Conservation (phyloP, 2,797 vertebrate genomes). For the Aldrovandia affinis region DNA sequence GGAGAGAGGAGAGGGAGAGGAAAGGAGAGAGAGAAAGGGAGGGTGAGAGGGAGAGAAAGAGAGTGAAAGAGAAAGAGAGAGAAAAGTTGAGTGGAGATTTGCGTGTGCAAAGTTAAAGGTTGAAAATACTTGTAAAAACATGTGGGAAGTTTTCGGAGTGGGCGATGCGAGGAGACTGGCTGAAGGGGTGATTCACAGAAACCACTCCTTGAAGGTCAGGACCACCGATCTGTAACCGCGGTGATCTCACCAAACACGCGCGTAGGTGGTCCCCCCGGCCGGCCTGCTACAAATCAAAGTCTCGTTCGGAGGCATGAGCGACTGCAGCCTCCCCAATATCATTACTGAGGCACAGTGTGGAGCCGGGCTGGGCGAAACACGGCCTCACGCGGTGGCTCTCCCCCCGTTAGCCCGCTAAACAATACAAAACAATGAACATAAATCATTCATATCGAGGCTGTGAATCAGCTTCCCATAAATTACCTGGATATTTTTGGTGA, state of each 20-base stretch:
- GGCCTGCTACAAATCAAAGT: neutral
- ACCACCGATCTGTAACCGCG: constrained; percentile 29
- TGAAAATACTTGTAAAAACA: neutral
- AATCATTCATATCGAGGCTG: neutral
- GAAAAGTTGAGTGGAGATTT: neutral
- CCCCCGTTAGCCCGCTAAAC: neutral
- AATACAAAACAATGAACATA: neutral
- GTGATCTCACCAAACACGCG: constrained; percentile 8
- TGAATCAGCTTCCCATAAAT: neutral
- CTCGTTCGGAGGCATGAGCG: neutral
- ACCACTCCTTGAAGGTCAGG: constrained; percentile 20
- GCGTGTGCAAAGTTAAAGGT: neutral
- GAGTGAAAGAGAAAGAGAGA: too few relatives aligned
- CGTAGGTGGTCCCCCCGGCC: constrained; percentile 12
- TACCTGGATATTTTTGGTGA: neutral
- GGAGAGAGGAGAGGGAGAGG: neutral
- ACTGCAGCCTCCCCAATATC: neutral
- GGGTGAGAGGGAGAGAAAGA: neutral
- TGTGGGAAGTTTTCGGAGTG: neutral
- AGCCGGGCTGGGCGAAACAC: neutral
- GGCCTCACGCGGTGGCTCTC: neutral
- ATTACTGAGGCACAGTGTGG: neutral
- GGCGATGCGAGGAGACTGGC: neutral
- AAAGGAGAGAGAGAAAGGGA: too few relatives aligned
- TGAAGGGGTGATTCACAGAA: constrained; percentile 16